phyloP scores from a whole-genome alignment of 2,113 vertebrate genomes.

The Prionailurus bengalensis region DNA sequence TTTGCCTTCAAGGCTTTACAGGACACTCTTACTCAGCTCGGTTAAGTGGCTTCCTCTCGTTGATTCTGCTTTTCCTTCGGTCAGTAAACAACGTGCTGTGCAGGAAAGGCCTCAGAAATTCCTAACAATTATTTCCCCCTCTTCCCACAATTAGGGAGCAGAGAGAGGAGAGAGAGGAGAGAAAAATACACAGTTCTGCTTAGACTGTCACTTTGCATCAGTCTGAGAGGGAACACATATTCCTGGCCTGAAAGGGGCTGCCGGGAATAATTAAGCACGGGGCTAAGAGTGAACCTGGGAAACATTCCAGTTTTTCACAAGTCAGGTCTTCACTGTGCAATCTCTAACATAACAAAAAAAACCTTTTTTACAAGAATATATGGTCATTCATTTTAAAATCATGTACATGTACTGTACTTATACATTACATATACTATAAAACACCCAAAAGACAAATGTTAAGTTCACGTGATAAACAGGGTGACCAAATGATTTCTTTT shows the following conservation, averaged over 20 bases:
- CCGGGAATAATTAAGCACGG: constrained; percentile 60
- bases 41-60: neutral
- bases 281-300: constrained; percentile 55
- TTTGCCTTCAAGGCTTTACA: neutral
- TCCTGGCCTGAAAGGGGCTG: constrained; percentile 34
- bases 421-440: neutral
- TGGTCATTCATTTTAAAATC: neutral
- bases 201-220: constrained; percentile 79
- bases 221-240: constrained; percentile 66
- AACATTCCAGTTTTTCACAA: constrained; percentile 14
- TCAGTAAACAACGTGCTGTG: constrained; percentile 50
- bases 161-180: constrained; percentile 23
- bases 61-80: neutral
- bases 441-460: neutral
- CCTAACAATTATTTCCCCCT: constrained; percentile 61
- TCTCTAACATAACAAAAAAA: neutral
- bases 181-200: constrained; percentile 57
- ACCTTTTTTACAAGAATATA: neutral
- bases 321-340: neutral
- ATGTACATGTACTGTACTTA: neutral
- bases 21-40: neutral
- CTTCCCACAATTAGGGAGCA: constrained; percentile 66
- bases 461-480: neutral
- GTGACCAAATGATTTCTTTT: neutral
- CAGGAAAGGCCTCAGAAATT: constrained; percentile 71